Evolutionary conservation across 2,888 invertebrate species (phyloP), one percentile per base, ranked within the genome.

Genomic region (Slavum lentiscoides): DNA sequence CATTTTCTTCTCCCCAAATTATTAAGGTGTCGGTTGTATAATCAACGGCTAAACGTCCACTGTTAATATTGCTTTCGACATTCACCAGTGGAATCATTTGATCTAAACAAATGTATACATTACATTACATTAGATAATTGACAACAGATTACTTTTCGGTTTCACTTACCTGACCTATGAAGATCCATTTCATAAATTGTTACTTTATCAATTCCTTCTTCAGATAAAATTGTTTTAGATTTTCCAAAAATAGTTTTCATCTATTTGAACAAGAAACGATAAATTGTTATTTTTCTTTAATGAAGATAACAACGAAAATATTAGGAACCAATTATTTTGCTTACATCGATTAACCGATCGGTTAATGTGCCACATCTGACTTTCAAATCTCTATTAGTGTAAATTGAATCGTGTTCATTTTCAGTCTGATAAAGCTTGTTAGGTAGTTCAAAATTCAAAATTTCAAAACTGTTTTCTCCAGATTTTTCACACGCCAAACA

Each of bases 311-410:
- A 64, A 43, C 5, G 2, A 15, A 61, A 37, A 37, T 66, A 66
- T 76, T 43, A 6, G 30, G 49, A 74, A n/a, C 61, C 30, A 37
- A 21, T 62, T 69, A 11, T 17, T 70, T 0, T 70, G 15, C 30
- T 80, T 72, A 72, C 80, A 64, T 80, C 80, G 39, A 72, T 80
- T 58, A 80, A 64, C 72, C 6, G 64, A 55, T 62, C 55, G 43
- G 72, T 80, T 55, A 80, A 64, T n/a, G 80, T 80, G 58, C 80
- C 80, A 58, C 80, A 80, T 80, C 64, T 80, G 8, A 72, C 64
- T 70, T 80, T 80, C 37, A 80, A 70, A 80, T 80, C 80, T 23
- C 80, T 70, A 64, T 39, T 58, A 1, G 80, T 80, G 19, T 55
- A 66, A 13, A 80, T 62, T n/a, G 80, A 72, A 43, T 80, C 80